Evolutionary conservation across 53 echinoderm and acorn worm genomes (phyloP), one percentile per base, ranked within the genome.

Genomic region (Apostichopus leukothele): DNA sequence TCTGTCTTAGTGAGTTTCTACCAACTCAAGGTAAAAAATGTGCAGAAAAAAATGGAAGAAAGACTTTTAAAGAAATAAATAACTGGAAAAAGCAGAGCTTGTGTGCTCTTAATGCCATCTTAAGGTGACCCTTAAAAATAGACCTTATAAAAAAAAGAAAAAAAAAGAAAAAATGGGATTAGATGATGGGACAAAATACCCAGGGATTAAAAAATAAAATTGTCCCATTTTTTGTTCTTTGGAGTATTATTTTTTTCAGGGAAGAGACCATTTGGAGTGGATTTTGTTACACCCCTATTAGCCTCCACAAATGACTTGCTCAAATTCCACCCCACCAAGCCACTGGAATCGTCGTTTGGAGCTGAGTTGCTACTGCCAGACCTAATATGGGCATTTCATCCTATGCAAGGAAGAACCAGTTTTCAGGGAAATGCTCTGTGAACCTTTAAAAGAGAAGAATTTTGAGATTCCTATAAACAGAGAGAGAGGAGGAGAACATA

Each of bases 1-100:
- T 81, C 60, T 54, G 52, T 81, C 60, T 81, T 81, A 81, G 81
- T 54, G 16, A 59, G 60, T 53, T 19, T 81, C 23, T 71, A 16
- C 18, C 10, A 57, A 57, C 57, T 57, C 57, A 57, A 57, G 57
- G 57, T 57, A 57, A 57, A 57, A 10, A 10, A 1, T 57, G 8
- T 57, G 57, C 7, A 57, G 10, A 39, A 39, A 39, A 27, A 39
- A 39, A 39, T 39, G 39, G 39, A 3, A 3, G 39, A 39, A 39
- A 39, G 39, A 39, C 39, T 39, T 39, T 39, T 3, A 39, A 27
- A 39, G 39, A 39, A 39, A 39, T 39, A 39, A 39, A 39, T 39
- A 39, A 39, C 39, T 39, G 39, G 39, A 39, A 39, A 39, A 39
- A 39, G 39, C 39, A 39, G 39, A 39, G 39, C 39, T 39, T 0